Conservation (phyloP, 2,797 vertebrate species). For the Bucorvus abyssinicus region DNA sequence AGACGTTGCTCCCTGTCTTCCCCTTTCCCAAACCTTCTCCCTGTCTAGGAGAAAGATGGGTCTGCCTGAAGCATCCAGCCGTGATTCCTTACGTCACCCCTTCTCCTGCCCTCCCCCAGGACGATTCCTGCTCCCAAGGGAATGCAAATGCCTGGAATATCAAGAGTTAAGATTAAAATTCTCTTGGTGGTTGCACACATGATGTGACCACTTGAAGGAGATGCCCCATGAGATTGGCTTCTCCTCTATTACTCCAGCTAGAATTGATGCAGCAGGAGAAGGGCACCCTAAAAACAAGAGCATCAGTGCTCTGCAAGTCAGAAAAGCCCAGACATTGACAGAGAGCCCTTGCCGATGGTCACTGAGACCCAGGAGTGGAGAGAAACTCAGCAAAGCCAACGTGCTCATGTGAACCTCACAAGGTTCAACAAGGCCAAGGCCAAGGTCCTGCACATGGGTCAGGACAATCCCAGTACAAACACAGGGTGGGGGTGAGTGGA, state of each 20-base stretch:
- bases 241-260: fast-evolving
- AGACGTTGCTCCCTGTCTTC: background rate
- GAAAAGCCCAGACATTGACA: background rate
- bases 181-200: background rate
- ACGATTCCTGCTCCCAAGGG: background rate
- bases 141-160: background rate
- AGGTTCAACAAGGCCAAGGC: background rate
- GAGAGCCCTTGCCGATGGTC: background rate
- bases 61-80: fast-evolving
- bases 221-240: fast-evolving
- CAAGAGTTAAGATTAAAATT: background rate
- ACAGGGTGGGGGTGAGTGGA: no score
- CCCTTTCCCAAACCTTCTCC: background rate
- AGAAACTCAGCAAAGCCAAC: background rate
- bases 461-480: no score
- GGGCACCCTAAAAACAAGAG: background rate
- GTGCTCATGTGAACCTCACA: background rate
- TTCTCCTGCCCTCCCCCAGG: no score
- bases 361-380: fast-evolving
- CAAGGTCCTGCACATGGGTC: background rate
- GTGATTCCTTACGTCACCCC: background rate
- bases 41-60: fast-evolving
- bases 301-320: background rate
- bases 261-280: background rate
- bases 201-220: background rate